phyloP scores from a whole-genome alignment of 2,888 invertebrate genomes.

The Melikaiella ostensackeni region DNA sequence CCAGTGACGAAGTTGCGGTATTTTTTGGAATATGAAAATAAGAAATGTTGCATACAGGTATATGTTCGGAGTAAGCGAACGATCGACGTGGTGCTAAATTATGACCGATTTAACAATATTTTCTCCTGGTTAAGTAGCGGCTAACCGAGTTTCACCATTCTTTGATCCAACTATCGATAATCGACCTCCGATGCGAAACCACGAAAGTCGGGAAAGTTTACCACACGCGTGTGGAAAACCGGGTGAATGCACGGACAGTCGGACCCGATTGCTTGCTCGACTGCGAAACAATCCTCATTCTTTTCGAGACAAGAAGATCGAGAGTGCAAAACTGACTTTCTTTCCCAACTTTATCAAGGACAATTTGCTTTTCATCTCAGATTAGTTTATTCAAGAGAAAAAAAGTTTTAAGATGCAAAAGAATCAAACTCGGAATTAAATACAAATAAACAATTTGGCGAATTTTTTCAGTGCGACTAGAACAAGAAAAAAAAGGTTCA shows the following conservation, averaged over 20 bases:
- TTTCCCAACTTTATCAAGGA: no score
- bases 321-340: not conserved
- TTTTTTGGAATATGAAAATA: not conserved
- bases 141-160: slow-evolving; percentile 20
- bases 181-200: slow-evolving; percentile 26
- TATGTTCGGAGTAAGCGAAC: not conserved
- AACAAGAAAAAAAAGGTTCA: no score
- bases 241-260: slow-evolving; percentile 3
- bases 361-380: no score
- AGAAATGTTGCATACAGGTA: not conserved
- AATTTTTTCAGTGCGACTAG: no score
- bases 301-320: slow-evolving; percentile 8
- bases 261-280: not conserved
- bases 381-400: no score
- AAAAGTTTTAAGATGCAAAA: no score
- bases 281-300: slow-evolving; percentile 15
- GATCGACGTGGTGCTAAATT: not conserved
- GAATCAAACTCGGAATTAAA: no score
- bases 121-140: not conserved
- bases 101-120: slow-evolving; percentile 38
- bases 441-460: no score
- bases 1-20: not conserved
- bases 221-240: slow-evolving; percentile 23
- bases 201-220: slow-evolving; percentile 28
- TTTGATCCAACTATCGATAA: slow-evolving; percentile 28